A percentile compares a stretch with the other conserved stretches of the same genome.
These are phyloP conservation scores for Phycodurus eques DNA, from an alignment of 2,113 vertebrate genomes.

Conservation along the genomic window DNA sequence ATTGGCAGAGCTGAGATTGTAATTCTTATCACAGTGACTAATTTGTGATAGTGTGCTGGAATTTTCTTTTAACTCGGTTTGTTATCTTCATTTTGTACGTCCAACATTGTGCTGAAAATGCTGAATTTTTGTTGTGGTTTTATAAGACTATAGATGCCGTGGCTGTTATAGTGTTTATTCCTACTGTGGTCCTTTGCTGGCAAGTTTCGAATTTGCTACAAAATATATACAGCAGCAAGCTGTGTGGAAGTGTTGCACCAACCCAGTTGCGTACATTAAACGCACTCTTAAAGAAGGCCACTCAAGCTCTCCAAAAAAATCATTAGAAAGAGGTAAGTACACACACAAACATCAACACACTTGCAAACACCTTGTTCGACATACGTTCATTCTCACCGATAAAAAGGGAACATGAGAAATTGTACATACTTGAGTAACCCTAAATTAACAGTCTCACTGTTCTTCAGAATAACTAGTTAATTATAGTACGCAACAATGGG, in stretches of 20 bases:
- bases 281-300: too few species aligned
- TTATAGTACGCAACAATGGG: conserved; percentile 55
- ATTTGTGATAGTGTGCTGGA: neutral
- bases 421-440: conserved; percentile 35
- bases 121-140: neutral
- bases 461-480: conserved; percentile 37
- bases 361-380: conserved; percentile 8
- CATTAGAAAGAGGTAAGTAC: too few species aligned
- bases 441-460: conserved; percentile 39
- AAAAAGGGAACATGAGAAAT: conserved; percentile 28
- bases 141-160: neutral
- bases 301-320: too few species aligned
- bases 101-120: neutral
- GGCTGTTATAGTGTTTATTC: neutral
- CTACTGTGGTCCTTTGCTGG: neutral
- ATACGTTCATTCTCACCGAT: conserved; percentile 2
- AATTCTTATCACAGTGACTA: neutral
- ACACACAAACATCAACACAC: neutral
- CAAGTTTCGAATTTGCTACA: neutral
- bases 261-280: too few species aligned
- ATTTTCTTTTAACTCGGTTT: neutral
- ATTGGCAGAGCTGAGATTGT: neutral
- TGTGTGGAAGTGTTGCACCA: too few species aligned
- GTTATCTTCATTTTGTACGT: neutral
- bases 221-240: neutral